Evolutionary conservation across 1,140 invertebrate genomes (phyloP).

Genomic region (Chrysoperla carnea): DNA sequence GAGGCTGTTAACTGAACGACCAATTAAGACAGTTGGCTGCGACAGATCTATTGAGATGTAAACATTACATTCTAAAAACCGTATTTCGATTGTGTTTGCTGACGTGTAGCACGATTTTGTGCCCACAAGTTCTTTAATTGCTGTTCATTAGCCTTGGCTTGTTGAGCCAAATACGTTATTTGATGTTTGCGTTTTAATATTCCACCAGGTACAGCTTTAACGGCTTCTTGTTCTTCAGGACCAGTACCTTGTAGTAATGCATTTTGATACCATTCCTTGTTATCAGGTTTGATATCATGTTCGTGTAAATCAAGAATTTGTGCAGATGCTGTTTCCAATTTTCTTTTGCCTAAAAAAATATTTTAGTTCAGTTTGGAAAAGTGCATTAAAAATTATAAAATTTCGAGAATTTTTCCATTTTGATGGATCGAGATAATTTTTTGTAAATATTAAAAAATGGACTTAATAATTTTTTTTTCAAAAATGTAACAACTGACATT

Average conservation of each 20-base stretch:
- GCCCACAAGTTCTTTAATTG: constrained; percentile 62
- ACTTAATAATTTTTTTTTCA: too few relatives aligned
- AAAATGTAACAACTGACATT: too few relatives aligned
- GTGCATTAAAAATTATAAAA: too few relatives aligned
- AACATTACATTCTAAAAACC: constrained; percentile 26
- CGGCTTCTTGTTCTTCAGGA: neutral
- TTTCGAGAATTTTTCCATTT: too few relatives aligned
- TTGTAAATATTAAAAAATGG: too few relatives aligned
- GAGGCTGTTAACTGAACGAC: too few relatives aligned
- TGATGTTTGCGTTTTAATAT: constrained; percentile 39
- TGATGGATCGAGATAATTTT: too few relatives aligned
- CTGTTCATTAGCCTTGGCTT: constrained; percentile 57
- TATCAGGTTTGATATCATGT: neutral
- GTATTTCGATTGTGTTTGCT: constrained; percentile 45
- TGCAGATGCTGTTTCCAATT: neutral
- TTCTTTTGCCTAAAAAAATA: neutral
- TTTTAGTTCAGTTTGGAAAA: too few relatives aligned
- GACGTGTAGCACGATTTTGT: constrained; percentile 38
- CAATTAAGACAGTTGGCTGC: too few relatives aligned
- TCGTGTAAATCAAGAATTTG: neutral
- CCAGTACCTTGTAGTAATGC: neutral
- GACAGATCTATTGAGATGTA: too few relatives aligned
- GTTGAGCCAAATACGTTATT: constrained; percentile 60
- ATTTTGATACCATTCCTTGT: neutral
- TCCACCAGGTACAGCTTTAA: neutral